Base-by-base conservation (phyloP, 2,797 vertebrate species). In the Epinephelus awoara region DNA sequence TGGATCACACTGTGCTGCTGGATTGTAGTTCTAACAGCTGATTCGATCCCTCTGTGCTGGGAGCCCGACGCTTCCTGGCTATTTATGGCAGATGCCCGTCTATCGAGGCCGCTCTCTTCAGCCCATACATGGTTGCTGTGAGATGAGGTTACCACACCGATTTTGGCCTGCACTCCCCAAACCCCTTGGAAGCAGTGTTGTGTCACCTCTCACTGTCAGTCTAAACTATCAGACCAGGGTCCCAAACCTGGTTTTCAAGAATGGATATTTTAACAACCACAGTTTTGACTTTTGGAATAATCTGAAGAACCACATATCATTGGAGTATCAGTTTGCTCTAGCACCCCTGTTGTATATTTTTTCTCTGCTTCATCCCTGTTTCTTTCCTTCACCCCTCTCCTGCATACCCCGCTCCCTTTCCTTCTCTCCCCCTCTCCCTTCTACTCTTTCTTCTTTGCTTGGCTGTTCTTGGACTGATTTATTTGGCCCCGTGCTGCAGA, bases 81-180 rank as follows among this genome's bases (percentile, higher is more conserved):
- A 96, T 96, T 96, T 95, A 94, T 95, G 95, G 95, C 93, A 89
- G 93, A 93, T 88, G 91, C 94, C 90, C 85, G 70, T 85, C 75
- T 57, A 86, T 88, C 64, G 68, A 85, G 85, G 87, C 90, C 65
- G 87, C 87, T 92, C 86, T 89, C 89, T 93, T 93, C 93, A 92
- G 94, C 80, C 95, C 95, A 92, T 96, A 96, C 95, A 96, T 94
- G 95, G 95, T 84, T 90, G 92, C 88, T 84, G 86, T 85, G 84
- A 93, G 92, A 87, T 95, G 91, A 93, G 85, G 93, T 95, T 92
- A 94, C 92, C 79, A 76, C 40, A 61, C 87, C 63, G 83, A 54
- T 88, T 92, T 91, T 91, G 91, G 90, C 88, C 86, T 55, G 0
- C 69, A 34, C 84, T 71, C 82, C 83, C 69, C 59, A 71, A 80